A percentile compares a stretch with the other conserved stretches of the same genome.
Evolutionary conservation across 2,797 vertebrate genomes (phyloP).

Genomic region (Ctenochaetus hawaiiensis): DNA sequence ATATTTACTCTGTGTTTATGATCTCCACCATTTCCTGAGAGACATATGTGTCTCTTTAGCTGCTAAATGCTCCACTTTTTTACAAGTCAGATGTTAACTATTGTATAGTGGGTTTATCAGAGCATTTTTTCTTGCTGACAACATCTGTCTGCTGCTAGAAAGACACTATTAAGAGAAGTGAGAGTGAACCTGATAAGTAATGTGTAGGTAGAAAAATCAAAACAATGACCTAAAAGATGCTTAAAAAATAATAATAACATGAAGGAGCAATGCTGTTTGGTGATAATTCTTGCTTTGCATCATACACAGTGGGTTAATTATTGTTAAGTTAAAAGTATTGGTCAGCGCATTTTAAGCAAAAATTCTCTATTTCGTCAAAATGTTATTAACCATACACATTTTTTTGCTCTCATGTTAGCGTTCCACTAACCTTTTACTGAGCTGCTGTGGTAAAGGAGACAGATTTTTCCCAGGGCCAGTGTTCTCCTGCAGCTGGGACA

Average conservation of each 20-base stretch:
- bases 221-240: conserved; percentile 2
- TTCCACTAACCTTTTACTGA: conserved; percentile 74
- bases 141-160: background rate
- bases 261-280: background rate
- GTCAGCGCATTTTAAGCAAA: background rate
- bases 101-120: too few species aligned
- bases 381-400: background rate
- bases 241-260: background rate
- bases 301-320: background rate
- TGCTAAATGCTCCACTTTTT: background rate
- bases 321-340: background rate
- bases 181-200: background rate
- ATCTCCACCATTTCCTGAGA: too few species aligned
- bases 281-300: background rate
- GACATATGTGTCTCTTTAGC: background rate
- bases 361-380: background rate
- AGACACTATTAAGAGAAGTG: background rate
- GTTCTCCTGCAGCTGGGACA: conserved; percentile 89
- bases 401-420: too few species aligned
- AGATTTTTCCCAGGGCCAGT: conserved; percentile 91
- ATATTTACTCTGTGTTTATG: background rate
- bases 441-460: conserved; percentile 85
- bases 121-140: background rate
- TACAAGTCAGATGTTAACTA: background rate
- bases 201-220: background rate